These are phyloP conservation scores for Lepidothrix coronata DNA, from an alignment of 2,113 vertebrate species.

Conservation along the genomic window DNA sequence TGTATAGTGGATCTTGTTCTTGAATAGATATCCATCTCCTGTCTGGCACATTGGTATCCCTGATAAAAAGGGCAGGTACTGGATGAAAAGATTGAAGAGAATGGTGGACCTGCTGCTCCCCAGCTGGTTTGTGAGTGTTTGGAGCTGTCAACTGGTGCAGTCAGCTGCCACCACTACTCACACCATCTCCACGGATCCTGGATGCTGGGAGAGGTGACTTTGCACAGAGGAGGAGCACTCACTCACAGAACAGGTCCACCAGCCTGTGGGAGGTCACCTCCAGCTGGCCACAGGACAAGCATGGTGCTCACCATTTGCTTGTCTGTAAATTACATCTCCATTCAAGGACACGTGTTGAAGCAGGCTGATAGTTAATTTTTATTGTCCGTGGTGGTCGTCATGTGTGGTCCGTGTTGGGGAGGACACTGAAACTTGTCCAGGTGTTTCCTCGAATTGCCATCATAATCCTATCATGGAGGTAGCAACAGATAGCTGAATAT, in stretches of 20 bases:
- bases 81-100: not conserved
- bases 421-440: not conserved
- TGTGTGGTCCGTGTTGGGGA: not conserved
- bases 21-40: not conserved
- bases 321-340: rapidly evolving
- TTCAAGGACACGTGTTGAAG: rapidly evolving
- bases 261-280: not conserved
- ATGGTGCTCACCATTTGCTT: rapidly evolving
- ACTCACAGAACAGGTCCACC: not conserved
- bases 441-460: not conserved
- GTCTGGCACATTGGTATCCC: not conserved
- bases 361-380: not conserved
- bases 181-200: rapidly evolving
- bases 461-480: not conserved
- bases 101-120: not conserved
- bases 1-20: not conserved
- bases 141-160: not conserved
- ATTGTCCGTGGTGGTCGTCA: rapidly evolving
- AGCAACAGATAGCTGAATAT: not conserved
- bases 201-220: not conserved
- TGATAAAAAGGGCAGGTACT: not conserved
- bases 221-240: rapidly evolving
- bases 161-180: too few species aligned
- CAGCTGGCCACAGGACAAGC: not conserved
- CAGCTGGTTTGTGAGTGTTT: not conserved